Evolutionary conservation across 2,797 vertebrate genomes (phyloP), one percentile per base, ranked within the genome.

Genomic region (Pangasius mekongensis): DNA sequence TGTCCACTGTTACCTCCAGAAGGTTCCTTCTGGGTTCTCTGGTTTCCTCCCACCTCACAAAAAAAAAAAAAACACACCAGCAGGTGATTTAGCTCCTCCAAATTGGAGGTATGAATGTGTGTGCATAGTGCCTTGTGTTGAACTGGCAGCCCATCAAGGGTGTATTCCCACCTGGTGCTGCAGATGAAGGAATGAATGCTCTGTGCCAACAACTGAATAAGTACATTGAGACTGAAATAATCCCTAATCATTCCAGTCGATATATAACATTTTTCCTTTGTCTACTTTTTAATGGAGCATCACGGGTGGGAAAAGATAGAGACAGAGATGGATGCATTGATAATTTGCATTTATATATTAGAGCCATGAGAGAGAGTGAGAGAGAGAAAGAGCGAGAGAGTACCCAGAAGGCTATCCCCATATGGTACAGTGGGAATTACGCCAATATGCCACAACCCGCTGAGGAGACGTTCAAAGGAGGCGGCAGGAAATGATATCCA

Each of bases 391-490:
- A 60, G 24, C n/a, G 81, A 49, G 62, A 66, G 9, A 86, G 43
- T 18, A 71, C 62, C 62, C 82, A 73, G 67, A 78, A 80, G 66
- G 80, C 84, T 67, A 71, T 27, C 33, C 67, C 47, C 89, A 58
- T 83, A 87, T 88, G 89, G 89, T 85, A 87, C 85, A 86, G 81
- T 78, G 67, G 86, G 77, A 78, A 87, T 84, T 60, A 88, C 64
- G 86, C 87, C 86, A 88, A 88, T 87, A 85, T 87, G 27, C 85
- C 64, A 27, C 27, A 54, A 24, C 81, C 89, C 52, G 0, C 76
- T 66, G 89, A 84, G 85, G 73, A 69, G 39, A 67, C 49, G 60
- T 89, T 89, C 88, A 84, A 89, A 90, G 88, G 86, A 69, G 56
- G 74, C 39, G 47, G 74, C 83, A 76, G 89, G 90, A 86, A 88